Evolutionary conservation across 37 sponge, comb jelly and placozoan species (phyloP), one percentile per base, ranked within the genome.

Genomic region (Crambe crambe): DNA sequence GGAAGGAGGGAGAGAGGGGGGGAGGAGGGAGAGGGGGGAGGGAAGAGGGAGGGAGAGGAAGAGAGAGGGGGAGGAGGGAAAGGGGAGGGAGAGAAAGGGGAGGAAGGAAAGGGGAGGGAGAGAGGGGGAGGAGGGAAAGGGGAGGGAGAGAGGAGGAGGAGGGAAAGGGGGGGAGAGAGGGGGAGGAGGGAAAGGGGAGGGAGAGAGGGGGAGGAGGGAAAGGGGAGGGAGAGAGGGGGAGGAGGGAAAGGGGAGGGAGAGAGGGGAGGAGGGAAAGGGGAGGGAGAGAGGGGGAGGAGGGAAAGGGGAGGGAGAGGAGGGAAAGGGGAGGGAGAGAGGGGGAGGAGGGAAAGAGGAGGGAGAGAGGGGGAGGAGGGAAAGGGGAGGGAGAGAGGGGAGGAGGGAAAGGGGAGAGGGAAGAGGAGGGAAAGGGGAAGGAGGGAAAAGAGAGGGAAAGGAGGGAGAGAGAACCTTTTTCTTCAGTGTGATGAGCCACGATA

Each of bases 391-490:
- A 29, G 9, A 39, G 70, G 61, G 31, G 72, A 37, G 61, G 41
- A 37, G 54, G 34, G n/a, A 54, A 6, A n/a, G 42, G 32, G 36
- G n/a, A 31, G 62, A 61, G 17, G 60, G 22, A 34, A 54, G 60
- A 47, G 3, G 60, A 34, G 60, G 67, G 54, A 38, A 40, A 31
- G 54, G 12, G 68, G 40, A 12, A 29, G 39, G 39, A 12, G 21
- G 22, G 40, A 29, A 10, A 12, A 34, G 70, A 22, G 70, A 69
- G 40, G 70, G 39, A 41, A 65, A 34, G 56, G 54, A 27, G 32
- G 35, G 51, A 30, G 30, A 54, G 32, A 20, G 21, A 68, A 90
- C 96, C 84, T 93, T 93, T 86, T 95, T 98, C 89, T 91, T 95
- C 29, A 85, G 29, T 27, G 88, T 72, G 18, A 79, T 75, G 31